phyloP scores from a whole-genome alignment of 1,140 invertebrate genomes.

The Drosophila truncata region DNA sequence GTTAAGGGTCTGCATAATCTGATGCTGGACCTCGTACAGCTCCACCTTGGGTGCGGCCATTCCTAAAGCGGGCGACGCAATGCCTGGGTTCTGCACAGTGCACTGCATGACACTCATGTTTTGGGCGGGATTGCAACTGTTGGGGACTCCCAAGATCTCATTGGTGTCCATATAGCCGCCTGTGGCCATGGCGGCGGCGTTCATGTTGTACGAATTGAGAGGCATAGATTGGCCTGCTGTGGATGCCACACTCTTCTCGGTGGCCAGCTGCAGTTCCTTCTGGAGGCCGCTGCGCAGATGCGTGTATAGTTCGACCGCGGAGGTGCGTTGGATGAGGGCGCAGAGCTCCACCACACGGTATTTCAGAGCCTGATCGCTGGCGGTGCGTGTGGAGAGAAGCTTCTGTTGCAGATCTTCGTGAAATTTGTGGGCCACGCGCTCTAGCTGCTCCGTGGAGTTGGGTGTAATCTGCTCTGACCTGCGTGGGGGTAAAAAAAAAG shows the following conservation, averaged over 20 bases:
- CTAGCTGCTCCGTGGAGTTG: conserved; percentile 62
- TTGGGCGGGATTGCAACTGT: conserved; percentile 19
- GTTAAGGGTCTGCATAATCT: conserved; percentile 57
- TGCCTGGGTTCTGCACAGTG: conserved; percentile 37
- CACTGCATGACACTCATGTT: conserved; percentile 31
- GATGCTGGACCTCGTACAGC: conserved; percentile 57
- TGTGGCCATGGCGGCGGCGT: conserved; percentile 38
- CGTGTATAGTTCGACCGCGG: conserved; percentile 73
- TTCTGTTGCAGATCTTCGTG: conserved; percentile 80
- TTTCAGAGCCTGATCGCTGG: conserved; percentile 71
- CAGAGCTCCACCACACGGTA: conserved; percentile 78
- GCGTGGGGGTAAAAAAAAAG: not conserved
- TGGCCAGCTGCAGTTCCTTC: conserved; percentile 75
- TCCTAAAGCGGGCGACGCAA: conserved; percentile 16
- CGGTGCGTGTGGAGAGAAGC: conserved; percentile 66
- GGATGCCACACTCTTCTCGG: conserved; percentile 70
- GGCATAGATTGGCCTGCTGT: conserved; percentile 72
- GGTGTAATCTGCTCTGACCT: conserved; percentile 78
- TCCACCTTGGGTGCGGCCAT: conserved; percentile 59
- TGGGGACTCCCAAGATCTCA: conserved; percentile 44
- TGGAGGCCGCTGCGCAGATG: conserved; percentile 74
- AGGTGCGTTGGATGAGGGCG: conserved; percentile 63
- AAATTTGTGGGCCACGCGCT: conserved; percentile 70
- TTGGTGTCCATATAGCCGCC: conserved; percentile 57
- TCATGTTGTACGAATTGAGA: conserved; percentile 73